These are phyloP conservation scores for Caenorhabditis sulstoni DNA, from an alignment of 2,888 invertebrate genomes.

Conservation along the genomic window DNA sequence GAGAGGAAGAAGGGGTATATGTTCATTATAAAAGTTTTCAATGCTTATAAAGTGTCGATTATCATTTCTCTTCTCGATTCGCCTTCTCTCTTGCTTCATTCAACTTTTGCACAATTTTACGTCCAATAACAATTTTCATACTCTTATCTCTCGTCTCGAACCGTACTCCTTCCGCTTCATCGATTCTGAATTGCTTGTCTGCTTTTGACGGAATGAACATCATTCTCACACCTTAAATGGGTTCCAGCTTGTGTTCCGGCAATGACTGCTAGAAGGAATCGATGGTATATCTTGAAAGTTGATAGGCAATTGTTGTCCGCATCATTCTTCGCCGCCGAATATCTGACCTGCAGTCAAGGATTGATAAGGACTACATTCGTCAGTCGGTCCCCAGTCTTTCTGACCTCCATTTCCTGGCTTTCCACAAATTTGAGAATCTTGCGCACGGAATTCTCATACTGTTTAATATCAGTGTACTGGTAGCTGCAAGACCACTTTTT, in stretches of 20 bases:
- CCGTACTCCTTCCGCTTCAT: conserved; percentile 71
- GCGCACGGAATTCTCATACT: conserved; percentile 68
- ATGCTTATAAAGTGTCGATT: too few relatives aligned
- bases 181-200: conserved; percentile 60
- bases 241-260: conserved; percentile 69
- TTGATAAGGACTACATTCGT: neutral
- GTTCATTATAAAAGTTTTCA: too few relatives aligned
- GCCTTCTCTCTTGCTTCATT: conserved; percentile 66
- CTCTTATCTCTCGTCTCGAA: conserved; percentile 70
- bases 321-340: conserved; percentile 65
- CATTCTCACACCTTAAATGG: conserved; percentile 56
- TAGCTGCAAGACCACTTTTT: conserved; percentile 53
- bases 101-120: conserved; percentile 64
- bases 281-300: conserved; percentile 65
- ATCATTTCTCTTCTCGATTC: conserved; percentile 27
- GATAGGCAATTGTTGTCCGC: conserved; percentile 64
- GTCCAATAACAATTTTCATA: conserved; percentile 65
- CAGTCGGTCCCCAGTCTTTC: neutral
- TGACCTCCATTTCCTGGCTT: conserved; percentile 45
- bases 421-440: conserved; percentile 64
- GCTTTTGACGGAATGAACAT: conserved; percentile 1
- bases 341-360: conserved; percentile 54
- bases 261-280: conserved; percentile 67
- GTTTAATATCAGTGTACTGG: conserved; percentile 65
- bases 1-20: conserved; percentile 8